Percentiles rank a stretch among this genome's conserved stretches.
phyloP scores from a whole-genome alignment of 2,888 invertebrate species.

The Rhingia rostrata region DNA sequence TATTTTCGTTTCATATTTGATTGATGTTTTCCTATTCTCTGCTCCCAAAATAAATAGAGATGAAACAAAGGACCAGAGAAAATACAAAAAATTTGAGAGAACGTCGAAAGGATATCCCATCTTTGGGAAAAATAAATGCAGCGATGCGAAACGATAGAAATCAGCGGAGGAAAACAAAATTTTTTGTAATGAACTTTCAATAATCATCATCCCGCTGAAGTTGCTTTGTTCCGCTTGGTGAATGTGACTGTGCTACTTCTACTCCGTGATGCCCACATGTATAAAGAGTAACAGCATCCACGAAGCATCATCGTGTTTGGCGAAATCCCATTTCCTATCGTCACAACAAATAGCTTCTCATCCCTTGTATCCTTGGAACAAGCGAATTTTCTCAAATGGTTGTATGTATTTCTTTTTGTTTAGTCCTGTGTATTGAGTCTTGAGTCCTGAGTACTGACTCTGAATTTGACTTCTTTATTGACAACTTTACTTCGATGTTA shows the following conservation, averaged over 20 bases:
- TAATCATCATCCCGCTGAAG: constrained; percentile 60
- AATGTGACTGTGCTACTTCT: background rate
- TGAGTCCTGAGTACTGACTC: no score
- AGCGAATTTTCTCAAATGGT: background rate
- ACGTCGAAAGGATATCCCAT: constrained; percentile 25
- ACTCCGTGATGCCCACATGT: background rate
- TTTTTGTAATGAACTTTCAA: constrained; percentile 69
- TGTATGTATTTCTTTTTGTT: background rate
- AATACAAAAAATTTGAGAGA: background rate
- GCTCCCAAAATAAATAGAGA: constrained; percentile 5
- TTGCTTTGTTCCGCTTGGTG: constrained; percentile 26
- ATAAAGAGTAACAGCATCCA: background rate
- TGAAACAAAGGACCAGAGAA: constrained; percentile 10
- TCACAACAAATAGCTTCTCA: constrained; percentile 57
- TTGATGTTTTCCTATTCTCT: constrained; percentile 9
- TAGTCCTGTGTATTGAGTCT: constrained; percentile 3
- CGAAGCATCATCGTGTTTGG: background rate
- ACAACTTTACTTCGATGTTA: constrained; percentile 44
- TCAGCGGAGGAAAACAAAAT: constrained; percentile 63
- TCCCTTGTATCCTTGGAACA: constrained; percentile 19
- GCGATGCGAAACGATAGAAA: constrained; percentile 62
- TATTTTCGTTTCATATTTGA: constrained; percentile 13
- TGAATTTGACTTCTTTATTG: constrained; percentile 27
- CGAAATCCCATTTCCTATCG: constrained; percentile 52
- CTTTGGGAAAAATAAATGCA: constrained; percentile 49